Conservation (phyloP, 2,797 vertebrate genomes). For the Hippocampus kuda region DNA sequence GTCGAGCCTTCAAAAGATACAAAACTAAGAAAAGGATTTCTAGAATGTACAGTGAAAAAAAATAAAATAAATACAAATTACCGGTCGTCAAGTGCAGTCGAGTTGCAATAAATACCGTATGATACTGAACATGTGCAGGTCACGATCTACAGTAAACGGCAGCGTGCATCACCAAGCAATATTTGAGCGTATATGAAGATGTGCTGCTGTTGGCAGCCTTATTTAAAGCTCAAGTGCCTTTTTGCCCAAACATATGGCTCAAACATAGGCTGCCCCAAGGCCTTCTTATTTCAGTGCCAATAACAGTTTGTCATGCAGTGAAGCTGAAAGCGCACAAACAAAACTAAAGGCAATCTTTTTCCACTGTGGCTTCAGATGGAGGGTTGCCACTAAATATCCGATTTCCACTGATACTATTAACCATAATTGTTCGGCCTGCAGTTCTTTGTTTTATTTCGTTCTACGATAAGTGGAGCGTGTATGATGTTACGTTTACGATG, state of each 20-base stretch:
- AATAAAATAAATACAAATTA: neutral
- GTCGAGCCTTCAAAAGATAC: neutral
- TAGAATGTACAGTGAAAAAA: neutral
- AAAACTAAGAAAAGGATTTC: neutral
- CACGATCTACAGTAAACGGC: neutral
- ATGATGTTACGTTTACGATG: neutral
- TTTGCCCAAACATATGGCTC: constrained; percentile 70
- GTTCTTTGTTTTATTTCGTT: constrained; percentile 17
- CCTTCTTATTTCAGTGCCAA: constrained; percentile 67
- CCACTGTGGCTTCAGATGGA: constrained; percentile 45
- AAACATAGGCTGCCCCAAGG: constrained; percentile 60
- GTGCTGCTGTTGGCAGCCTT: constrained; percentile 43
- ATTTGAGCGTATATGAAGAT: constrained; percentile 41
- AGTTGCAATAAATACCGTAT: constrained; percentile 10
- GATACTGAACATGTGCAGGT: neutral
- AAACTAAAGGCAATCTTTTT: constrained; percentile 63
- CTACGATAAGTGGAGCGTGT: constrained; percentile 19
- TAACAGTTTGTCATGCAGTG: constrained; percentile 67
- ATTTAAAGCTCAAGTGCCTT: constrained; percentile 58
- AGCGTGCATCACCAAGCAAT: constrained; percentile 8
- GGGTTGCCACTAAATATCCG: constrained; percentile 31
- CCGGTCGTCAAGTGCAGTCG: neutral
- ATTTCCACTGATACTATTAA: constrained; percentile 25
- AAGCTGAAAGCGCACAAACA: constrained; percentile 64
- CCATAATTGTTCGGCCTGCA: constrained; percentile 5